These are phyloP conservation scores for Trichonephila clavipes DNA, from an alignment of 1,140 invertebrate species.

Conservation along the genomic window DNA sequence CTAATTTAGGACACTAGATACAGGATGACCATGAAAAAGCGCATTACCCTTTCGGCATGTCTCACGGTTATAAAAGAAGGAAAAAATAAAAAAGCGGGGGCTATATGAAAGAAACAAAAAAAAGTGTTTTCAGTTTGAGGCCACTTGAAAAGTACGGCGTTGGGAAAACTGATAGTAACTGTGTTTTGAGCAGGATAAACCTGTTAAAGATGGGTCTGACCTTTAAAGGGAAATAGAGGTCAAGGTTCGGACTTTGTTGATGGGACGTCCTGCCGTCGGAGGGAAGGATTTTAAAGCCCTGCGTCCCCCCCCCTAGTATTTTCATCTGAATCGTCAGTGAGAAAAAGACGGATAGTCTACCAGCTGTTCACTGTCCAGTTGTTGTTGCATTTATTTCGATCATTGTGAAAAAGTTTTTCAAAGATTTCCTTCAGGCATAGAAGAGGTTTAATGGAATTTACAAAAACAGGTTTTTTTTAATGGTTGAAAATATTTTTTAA, in stretches of 20 bases:
- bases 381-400: background rate
- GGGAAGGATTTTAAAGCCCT: background rate
- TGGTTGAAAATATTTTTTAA: too few relatives aligned
- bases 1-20: background rate
- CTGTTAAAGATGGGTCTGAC: conserved; percentile 66
- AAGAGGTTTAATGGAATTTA: background rate
- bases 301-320: background rate
- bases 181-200: conserved; percentile 71
- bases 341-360: background rate
- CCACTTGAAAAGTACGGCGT: conserved; percentile 1
- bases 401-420: background rate
- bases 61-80: conserved; percentile 3
- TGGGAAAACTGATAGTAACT: conserved; percentile 69
- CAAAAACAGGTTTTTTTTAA: background rate
- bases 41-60: conserved; percentile 36
- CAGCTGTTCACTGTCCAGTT: conserved; percentile 9
- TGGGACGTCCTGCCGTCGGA: conserved; percentile 8
- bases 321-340: background rate
- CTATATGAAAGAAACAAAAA: background rate
- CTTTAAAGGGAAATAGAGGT: conserved; percentile 60
- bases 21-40: conserved; percentile 52
- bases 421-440: background rate
- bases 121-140: conserved; percentile 49
- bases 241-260: conserved; percentile 54
- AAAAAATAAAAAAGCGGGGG: conserved; percentile 22